A percentile compares a stretch with the other conserved stretches of the same genome.
phyloP scores from a whole-genome alignment of 2,113 vertebrate genomes.

The Cynoglossus semilaevis region DNA sequence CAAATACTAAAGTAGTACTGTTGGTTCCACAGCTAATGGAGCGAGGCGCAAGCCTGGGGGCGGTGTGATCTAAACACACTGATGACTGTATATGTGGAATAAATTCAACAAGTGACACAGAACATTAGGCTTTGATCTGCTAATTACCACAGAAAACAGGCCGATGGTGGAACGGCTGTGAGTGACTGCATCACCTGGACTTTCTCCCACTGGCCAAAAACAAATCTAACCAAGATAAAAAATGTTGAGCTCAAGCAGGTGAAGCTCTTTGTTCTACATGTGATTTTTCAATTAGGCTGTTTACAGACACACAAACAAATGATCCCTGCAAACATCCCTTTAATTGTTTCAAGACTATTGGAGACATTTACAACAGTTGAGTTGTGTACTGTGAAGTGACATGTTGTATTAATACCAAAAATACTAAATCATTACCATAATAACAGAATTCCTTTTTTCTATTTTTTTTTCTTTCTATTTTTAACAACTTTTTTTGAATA shows the following conservation, averaged over 20 bases:
- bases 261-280: constrained; percentile 23
- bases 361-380: constrained; percentile 6
- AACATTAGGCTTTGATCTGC: constrained; percentile 66
- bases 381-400: background rate
- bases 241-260: constrained; percentile 37
- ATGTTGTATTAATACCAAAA: background rate
- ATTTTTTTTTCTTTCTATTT: too few species aligned
- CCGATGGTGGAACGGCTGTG: constrained; percentile 34
- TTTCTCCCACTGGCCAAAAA: constrained; percentile 59
- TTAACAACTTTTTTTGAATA: too few species aligned
- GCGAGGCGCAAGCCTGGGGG: constrained; percentile 34
- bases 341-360: background rate
- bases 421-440: background rate
- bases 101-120: constrained; percentile 60
- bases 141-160: constrained; percentile 66
- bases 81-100: constrained; percentile 53
- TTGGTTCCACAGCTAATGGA: constrained; percentile 45
- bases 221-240: constrained; percentile 26
- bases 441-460: too few species aligned
- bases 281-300: constrained; percentile 13
- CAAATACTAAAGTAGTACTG: constrained; percentile 1
- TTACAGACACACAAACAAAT: constrained; percentile 21
- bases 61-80: constrained; percentile 58
- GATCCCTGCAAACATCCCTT: constrained; percentile 7
- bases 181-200: constrained; percentile 53